Conservation (phyloP, 2,797 vertebrate species). For the Enteromius paludinosus region DNA sequence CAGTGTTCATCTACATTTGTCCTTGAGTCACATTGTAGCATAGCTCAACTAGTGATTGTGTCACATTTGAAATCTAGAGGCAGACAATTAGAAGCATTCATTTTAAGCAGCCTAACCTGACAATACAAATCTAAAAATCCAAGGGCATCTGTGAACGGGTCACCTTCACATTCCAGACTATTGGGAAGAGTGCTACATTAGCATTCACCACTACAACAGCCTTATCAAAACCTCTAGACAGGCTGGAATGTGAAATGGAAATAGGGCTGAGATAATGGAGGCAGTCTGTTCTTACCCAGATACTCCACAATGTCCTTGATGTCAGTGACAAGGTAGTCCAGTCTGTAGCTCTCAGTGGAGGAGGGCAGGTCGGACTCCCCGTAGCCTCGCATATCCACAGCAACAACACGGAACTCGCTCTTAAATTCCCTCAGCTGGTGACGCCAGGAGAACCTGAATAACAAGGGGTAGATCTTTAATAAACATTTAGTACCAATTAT, state of each 20-base stretch:
- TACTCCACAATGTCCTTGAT: constrained; percentile 97
- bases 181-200: constrained; percentile 40
- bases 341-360: constrained; percentile 86
- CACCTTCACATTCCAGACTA: constrained; percentile 21
- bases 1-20: background rate
- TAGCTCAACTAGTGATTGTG: constrained; percentile 3
- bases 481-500: background rate
- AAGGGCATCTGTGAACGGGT: constrained; percentile 39
- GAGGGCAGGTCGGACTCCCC: constrained; percentile 93
- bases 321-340: constrained; percentile 92
- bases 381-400: constrained; percentile 95
- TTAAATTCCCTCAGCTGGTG: constrained; percentile 97
- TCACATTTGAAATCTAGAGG: constrained; percentile 11
- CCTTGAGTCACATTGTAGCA: background rate
- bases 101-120: constrained; percentile 8
- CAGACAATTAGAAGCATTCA: constrained; percentile 1
- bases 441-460: constrained; percentile 94
- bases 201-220: constrained; percentile 20
- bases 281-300: constrained; percentile 81
- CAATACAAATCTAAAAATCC: constrained; percentile 6
- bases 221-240: constrained; percentile 39
- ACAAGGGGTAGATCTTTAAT: background rate
- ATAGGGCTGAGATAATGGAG: constrained; percentile 25
- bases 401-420: constrained; percentile 96
- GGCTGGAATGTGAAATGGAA: constrained; percentile 30